These are phyloP conservation scores for Bradysia coprophila DNA, from an alignment of 1,140 invertebrate genomes.

Conservation along the genomic window DNA sequence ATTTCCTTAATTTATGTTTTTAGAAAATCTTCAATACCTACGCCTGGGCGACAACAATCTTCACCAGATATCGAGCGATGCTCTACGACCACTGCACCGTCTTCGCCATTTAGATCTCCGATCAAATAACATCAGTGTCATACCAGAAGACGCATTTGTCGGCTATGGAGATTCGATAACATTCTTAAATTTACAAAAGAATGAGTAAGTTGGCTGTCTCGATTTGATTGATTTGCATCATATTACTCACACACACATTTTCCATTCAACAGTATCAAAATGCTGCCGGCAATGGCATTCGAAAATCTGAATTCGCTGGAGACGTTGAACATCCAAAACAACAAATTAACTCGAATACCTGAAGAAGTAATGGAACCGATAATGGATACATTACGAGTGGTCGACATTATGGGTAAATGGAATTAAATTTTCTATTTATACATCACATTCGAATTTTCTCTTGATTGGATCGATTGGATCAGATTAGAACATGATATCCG, in stretches of 20 bases:
- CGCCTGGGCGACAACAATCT: constrained; percentile 72
- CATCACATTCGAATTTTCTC: neutral
- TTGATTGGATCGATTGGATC: too few relatives aligned
- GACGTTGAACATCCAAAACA: constrained; percentile 71
- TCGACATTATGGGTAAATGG: constrained; percentile 69
- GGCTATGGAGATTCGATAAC: constrained; percentile 81
- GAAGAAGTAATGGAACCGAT: constrained; percentile 80
- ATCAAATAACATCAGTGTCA: constrained; percentile 65
- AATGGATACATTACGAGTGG: constrained; percentile 60
- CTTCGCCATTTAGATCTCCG: constrained; percentile 73
- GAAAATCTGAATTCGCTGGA: constrained; percentile 77
- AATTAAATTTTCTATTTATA: neutral
- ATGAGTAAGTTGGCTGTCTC: constrained; percentile 65
- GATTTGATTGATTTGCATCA: too few relatives aligned
- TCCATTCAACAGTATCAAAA: constrained; percentile 41
- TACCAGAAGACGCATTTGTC: constrained; percentile 72
- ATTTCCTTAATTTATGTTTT: too few relatives aligned
- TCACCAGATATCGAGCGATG: constrained; percentile 60
- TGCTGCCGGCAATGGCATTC: constrained; percentile 56
- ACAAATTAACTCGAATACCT: constrained; percentile 58
- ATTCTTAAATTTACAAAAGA: constrained; percentile 79
- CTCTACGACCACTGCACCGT: constrained; percentile 58
- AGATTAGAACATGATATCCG: too few relatives aligned
- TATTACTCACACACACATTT: too few relatives aligned
- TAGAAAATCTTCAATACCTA: constrained; percentile 75